Evolutionary conservation across 2,888 invertebrate species (phyloP), one percentile per base, ranked within the genome.

Genomic region (Apamea anceps): DNA sequence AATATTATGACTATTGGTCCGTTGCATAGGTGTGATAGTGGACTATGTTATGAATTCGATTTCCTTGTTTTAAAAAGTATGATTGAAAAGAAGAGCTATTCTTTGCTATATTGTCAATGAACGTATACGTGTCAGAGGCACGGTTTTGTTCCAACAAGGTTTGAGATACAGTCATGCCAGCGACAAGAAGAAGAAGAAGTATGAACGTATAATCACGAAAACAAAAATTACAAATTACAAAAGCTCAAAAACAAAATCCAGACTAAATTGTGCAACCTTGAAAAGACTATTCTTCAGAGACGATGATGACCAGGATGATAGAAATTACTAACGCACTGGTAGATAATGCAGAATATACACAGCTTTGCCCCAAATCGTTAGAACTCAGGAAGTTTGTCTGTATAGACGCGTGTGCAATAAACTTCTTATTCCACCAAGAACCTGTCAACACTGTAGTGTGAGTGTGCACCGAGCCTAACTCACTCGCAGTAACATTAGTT

Each of bases 1-100:
- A 92, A 92, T 90, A 90, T 89, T 92, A 86, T 90, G 83, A 88
- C 80, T 79, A 42, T 68, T 79, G 63, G 51, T 45, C 54, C 48
- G 45, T 73, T 82, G 63, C 66, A 76, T 63, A 70, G 13, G 54
- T 75, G 72, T 79, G 62, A 65, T n/a, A 70, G 71, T 76, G 66
- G 73, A 67, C 63, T 75, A 66, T 81, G 66, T 81, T 77, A 76
- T 85, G 65, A 32, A 62, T 75, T 81, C 51, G 25, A 48, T 75
- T 85, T 86, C 79, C 77, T 86, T 84, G 72, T 75, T 79, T 76
- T 65, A 67, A 75, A 77, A 75, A 62, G 12, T 63, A 51, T 70
- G 21, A 25, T 51, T 51, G 21, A 1, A 57, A 63, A 42, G 37
- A 6, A 51, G 28, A 37, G 0, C 2, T 37, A 4, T 37, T 37